These are phyloP conservation scores for Phthorimaea operculella DNA, from an alignment of 1,140 invertebrate genomes.

Conservation along the genomic window DNA sequence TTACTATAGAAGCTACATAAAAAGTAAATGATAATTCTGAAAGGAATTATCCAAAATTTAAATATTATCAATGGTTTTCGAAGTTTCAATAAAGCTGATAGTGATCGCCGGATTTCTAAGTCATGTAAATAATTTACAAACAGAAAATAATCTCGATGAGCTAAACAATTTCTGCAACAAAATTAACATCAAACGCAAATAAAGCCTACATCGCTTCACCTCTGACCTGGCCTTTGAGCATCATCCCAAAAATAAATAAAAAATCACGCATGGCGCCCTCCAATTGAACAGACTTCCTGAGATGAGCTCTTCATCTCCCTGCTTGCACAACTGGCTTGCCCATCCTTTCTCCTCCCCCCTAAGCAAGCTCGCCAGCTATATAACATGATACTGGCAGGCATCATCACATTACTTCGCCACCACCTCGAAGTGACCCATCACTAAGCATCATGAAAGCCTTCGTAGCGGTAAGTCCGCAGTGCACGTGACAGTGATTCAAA, in stretches of 20 bases:
- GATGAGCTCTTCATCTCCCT: conserved; percentile 42
- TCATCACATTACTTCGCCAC: conserved; percentile 51
- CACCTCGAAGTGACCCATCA: conserved; percentile 54
- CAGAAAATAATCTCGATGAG: no score
- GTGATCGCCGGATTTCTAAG: no score
- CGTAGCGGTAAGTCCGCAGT: conserved; percentile 60
- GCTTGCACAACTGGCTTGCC: conserved; percentile 44
- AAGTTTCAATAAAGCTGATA: no score
- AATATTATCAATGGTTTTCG: no score
- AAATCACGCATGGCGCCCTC: conserved; percentile 45
- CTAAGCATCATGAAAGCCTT: conserved; percentile 62
- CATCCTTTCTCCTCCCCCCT: conserved; percentile 59
- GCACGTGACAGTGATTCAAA: conserved; percentile 31
- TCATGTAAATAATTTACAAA: no score
- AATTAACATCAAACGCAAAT: neutral
- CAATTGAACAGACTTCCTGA: conserved; percentile 54
- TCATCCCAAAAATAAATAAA: conserved; percentile 14
- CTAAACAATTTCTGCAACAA: no score
- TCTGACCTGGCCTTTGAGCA: neutral
- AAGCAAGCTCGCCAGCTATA: conserved; percentile 37
- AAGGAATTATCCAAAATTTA: no score
- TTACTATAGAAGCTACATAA: no score
- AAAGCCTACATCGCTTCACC: neutral
- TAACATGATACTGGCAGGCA: conserved; percentile 34
- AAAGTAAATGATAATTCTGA: no score